Percentiles rank a stretch among this genome's conserved stretches.
Evolutionary conservation across 1,140 invertebrate genomes (phyloP).

Genomic region (Holotrichia oblita): DNA sequence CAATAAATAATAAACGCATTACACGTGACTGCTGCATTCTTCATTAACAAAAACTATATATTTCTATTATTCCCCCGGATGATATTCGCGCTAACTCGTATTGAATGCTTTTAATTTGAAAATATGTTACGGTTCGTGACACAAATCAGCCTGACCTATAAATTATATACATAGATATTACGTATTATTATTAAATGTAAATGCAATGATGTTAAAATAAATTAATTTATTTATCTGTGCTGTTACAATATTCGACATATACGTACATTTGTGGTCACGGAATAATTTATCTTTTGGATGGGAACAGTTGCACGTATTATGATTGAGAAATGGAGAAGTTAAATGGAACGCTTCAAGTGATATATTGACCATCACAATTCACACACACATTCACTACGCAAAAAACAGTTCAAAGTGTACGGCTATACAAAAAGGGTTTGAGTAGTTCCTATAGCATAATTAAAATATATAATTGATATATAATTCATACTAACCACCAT

Average conservation of each 20-base stretch:
- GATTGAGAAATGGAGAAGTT: neutral
- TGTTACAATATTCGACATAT: neutral
- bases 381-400: too few species aligned
- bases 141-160: conserved; percentile 41
- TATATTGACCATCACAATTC: neutral
- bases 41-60: conserved; percentile 61
- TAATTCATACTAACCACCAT: too few species aligned
- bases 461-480: too few species aligned
- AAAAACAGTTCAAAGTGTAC: too few species aligned
- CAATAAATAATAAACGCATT: conserved; percentile 60
- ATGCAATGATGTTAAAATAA: conserved; percentile 40
- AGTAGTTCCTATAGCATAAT: too few species aligned
- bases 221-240: conserved; percentile 38
- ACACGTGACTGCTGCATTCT: conserved; percentile 57
- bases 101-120: conserved; percentile 57
- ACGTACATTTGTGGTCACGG: neutral
- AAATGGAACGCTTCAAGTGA: neutral
- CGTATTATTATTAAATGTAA: conserved; percentile 38
- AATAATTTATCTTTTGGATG: neutral
- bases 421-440: too few species aligned
- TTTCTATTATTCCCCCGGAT: conserved; percentile 58
- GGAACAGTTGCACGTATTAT: too few species aligned
- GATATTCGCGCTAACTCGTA: conserved; percentile 49
- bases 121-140: conserved; percentile 42
- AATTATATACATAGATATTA: conserved; percentile 37